Percentiles rank a stretch among this genome's conserved stretches.
Conservation (phyloP, 64 coral and sea anemone species). For the Porites australiensis region DNA sequence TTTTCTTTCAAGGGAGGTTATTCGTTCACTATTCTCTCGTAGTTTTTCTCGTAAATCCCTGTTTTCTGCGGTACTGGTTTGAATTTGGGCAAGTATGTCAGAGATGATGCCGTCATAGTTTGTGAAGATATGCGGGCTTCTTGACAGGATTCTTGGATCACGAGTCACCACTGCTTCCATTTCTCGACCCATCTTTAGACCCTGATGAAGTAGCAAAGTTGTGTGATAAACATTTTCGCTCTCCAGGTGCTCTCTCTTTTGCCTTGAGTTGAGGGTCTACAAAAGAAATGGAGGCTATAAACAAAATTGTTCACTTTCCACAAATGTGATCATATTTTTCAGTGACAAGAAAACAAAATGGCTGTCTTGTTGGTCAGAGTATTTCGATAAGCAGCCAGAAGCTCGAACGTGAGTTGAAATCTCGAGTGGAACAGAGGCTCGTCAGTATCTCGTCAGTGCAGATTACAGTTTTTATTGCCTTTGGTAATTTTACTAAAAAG, state of each 20-base stretch:
- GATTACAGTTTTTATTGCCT: too few species aligned
- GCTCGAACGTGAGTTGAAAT: too few species aligned
- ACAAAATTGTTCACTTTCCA: not conserved
- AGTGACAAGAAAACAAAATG: too few species aligned
- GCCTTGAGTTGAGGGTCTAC: not conserved
- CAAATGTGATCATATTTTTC: not conserved
- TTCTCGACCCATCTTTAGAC: not conserved
- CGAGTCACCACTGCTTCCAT: not conserved
- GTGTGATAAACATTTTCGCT: conserved; percentile 10
- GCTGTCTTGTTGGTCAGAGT: too few species aligned
- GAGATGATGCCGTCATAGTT: conserved; percentile 17
- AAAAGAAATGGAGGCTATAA: not conserved
- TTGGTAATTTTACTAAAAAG: too few species aligned
- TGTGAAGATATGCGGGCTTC: not conserved
- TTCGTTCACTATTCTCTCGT: conserved; percentile 21
- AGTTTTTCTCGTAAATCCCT: conserved; percentile 25
- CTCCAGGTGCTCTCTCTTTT: conserved; percentile 33
- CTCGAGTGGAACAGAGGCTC: too few species aligned
- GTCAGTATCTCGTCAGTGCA: too few species aligned
- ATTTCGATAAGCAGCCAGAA: too few species aligned
- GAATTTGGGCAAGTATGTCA: conserved; percentile 7
- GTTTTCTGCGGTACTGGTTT: not conserved
- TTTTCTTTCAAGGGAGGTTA: conserved; percentile 18
- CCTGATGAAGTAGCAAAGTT: not conserved
- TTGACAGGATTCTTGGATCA: conserved; percentile 4